Evolutionary conservation across 2,797 vertebrate species (phyloP), one percentile per base, ranked within the genome.

Genomic region (Cossypha dichroa): DNA sequence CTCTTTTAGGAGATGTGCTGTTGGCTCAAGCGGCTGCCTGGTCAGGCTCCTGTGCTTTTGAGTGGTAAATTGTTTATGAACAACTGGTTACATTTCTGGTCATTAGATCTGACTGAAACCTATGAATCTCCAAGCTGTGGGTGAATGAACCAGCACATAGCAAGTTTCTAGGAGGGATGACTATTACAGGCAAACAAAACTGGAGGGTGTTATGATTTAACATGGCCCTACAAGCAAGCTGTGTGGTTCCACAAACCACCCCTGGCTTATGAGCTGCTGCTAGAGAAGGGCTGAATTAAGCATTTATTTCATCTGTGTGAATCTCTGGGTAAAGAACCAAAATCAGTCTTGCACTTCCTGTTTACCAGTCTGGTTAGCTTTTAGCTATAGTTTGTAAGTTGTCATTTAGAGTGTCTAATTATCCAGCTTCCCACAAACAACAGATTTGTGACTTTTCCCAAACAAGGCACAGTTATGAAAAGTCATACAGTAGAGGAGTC

Each of bases 381-480:
- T 93, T 63, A 85, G 60, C 59, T 78, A 51, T 69, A 60, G 73
- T 93, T 91, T 60, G 18, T 84, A 94, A 85, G 41, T 56, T 94
- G 54, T 91, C 79, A 55, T 90, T 92, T 88, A 78, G 80, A 92
- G 26, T 94, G 51, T 92, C 85, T 94, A 78, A 96, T 90, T 95
- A 68, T 94, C 40, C 73, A 41, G 59, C 78, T 94, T 95, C 84
- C 88, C 91, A 72, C 84, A 94, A 94, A 80, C 5, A 33, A 76
- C 5, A 7, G 36, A 72, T 87, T 90, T 96, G 41, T 70, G 54
- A 83, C 76, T 94, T 94, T 96, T 96, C 83, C 70, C 76, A 89
- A 63, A 88, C 82, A 63, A 95, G 49, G 20, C 73, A 67, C 25
- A 55, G 77, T 90, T 96, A 84, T 62, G 75, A 84, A 68, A 96